Base-by-base conservation (phyloP, 2,888 invertebrate species). In the Limnephilus lunatus region DNA sequence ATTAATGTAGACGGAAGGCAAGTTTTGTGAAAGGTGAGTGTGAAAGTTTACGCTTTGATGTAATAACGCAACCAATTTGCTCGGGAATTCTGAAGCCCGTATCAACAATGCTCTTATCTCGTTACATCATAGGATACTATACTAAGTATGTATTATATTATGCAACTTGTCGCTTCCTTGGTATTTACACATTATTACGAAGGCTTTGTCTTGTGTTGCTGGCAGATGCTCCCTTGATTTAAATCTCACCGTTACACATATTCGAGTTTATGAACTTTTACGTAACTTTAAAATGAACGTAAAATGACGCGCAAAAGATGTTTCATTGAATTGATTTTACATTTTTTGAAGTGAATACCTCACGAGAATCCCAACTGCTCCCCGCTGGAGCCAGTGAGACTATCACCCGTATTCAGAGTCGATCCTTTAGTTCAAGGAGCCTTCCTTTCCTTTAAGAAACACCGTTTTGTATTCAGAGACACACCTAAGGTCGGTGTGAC, bases 131-230 rank as follows among this genome's bases (percentile, higher is more conserved):
- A 82, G 82, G 4, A 14, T 14, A 14, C 32, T 5, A 14, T 32
- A 82, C 82, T 14, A 32, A 68, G n/a, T 68, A n/a, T 25, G 68
- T 68, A 68, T 68, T 82, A 82, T n/a, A 19, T 85, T n/a, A 19
- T 85, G 85, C 39, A 85, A 19, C 85, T 85, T 85, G 85, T 85
- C 39, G 44, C 39, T 85, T 44, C 44, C 85, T 19, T 3, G n/a
- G 35, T 85, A 39, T 85, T 85, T 25, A 85, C 39, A 85, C 39
- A 85, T 85, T 85, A 85, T 85, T 85, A n/a, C 44, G 39, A 31
- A 35, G 85, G 44, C 85, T 85, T 39, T 85, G 85, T 85, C 12
- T 39, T 12, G n/a, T 35, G n/a, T 35, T 25, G 85, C n/a, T 9
- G 9, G 35, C 85, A 85, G 44, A 85, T 85, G 82, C 19, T 82